Percentiles rank a stretch among this genome's conserved stretches.
Conservation (phyloP, 2,888 invertebrate genomes). For the Himalopsyche tibetana region DNA sequence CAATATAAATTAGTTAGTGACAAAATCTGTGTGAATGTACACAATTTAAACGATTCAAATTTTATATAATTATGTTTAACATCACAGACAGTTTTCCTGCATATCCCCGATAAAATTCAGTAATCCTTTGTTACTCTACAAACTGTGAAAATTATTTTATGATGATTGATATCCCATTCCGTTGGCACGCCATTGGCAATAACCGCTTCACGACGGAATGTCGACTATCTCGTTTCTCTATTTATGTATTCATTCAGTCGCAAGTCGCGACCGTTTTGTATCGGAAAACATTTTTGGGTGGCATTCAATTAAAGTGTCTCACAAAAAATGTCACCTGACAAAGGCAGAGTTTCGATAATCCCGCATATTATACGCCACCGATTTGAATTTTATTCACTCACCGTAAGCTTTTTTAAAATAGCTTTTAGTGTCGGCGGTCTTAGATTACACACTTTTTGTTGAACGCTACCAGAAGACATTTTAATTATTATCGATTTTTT, state of each 20-base stretch:
- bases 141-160: too few relatives aligned
- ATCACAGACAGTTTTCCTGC: too few relatives aligned
- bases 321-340: constrained; percentile 31
- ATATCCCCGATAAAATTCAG: too few relatives aligned
- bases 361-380: constrained; percentile 15
- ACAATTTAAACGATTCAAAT: too few relatives aligned
- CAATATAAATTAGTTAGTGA: too few relatives aligned
- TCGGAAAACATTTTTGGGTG: constrained; percentile 30
- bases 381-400: constrained; percentile 3
- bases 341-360: neutral
- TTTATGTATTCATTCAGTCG: constrained; percentile 55
- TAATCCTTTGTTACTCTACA: too few relatives aligned
- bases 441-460: neutral
- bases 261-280: neutral
- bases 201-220: constrained; percentile 52
- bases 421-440: neutral
- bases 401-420: neutral
- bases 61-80: too few relatives aligned
- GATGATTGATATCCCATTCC: neutral
- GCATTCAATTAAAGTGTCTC: constrained; percentile 13
- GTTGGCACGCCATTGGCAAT: constrained; percentile 4
- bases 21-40: too few relatives aligned
- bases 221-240: constrained; percentile 58
- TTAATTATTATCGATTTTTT: neutral
- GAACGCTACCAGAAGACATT: neutral